Evolutionary conservation across 2,888 invertebrate genomes (phyloP), one percentile per base, ranked within the genome.

Genomic region (Bruchidius siliquastri): DNA sequence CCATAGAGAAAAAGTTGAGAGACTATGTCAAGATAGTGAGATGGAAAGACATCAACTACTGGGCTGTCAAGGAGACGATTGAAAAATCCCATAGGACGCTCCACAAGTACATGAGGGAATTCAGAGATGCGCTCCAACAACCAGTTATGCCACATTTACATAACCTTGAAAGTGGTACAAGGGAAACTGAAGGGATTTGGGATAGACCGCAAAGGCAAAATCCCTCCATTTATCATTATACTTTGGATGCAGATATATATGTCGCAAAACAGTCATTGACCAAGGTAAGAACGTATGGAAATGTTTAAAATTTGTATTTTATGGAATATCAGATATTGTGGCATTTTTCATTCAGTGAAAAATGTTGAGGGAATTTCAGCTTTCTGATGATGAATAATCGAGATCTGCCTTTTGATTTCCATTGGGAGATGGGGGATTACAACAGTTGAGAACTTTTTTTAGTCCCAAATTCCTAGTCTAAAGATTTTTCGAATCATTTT

Each of bases 31-130:
- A 98, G 86, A 98, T 99, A 73, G 95, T 95, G 72, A 91, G 96
- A 67, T 99, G 98, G 95, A 93, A 96, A 82, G 98, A 99, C 83
- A 91, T 96, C 20, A 98, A 94, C 82, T 97, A 97, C 84, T 98
- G 96, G 92, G 93, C 97, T 49, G 92, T 99, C 73, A 96, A 95
- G 80, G 94, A 94, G 79, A 94, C 96, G 0, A 92, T 97, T 0
- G 93, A 94, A 68, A 96, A 95, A 82, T 94, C 96, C 0, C 97
- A 98, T 84, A 92, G 93, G 77, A 94, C 92, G 21, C 87, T 98
- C 13, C 94, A 95, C 83, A 97, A 96, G 84, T 93, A 93, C 83
- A 91, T 96, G 32, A 94, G 94, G 82, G 93, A 96, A 82, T 98
- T 93, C 86, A 93, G 95, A 88, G 88, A 88, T 75, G 87, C 89